Evolutionary conservation across 2,888 invertebrate species (phyloP).

Genomic region (Epirrita christyi): DNA sequence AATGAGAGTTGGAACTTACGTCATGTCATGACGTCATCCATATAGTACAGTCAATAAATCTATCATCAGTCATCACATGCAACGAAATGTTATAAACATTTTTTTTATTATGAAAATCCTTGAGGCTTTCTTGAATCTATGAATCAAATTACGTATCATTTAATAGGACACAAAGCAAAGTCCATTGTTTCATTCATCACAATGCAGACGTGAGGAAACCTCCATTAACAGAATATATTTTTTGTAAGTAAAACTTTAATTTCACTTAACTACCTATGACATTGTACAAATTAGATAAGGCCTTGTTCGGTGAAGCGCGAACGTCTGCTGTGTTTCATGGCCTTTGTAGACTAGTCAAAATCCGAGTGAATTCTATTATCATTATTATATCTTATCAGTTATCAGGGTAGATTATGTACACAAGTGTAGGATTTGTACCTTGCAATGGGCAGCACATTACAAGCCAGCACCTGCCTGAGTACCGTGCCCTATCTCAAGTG

Average conservation of each 20-base stretch:
- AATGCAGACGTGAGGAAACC: conserved; percentile 10
- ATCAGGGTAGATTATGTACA: conserved; percentile 79
- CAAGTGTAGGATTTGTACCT: conserved; percentile 71
- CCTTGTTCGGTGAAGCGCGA: conserved; percentile 39
- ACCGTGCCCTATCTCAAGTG: conserved; percentile 44
- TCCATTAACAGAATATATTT: not conserved
- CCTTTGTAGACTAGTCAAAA: conserved; percentile 25
- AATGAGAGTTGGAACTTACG: too few species aligned
- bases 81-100: not conserved
- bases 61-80: not conserved
- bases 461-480: conserved; percentile 64
- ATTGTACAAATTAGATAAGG: conserved; percentile 35
- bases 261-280: conserved; percentile 15
- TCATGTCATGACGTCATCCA: not conserved
- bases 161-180: not conserved
- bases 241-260: conserved; percentile 24
- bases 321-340: conserved; percentile 28
- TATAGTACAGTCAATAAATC: too few species aligned
- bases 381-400: conserved; percentile 75
- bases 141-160: conserved; percentile 7
- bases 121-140: not conserved
- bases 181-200: conserved; percentile 13
- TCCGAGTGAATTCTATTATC: conserved; percentile 47
- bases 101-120: conserved; percentile 1
- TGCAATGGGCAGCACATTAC: conserved; percentile 74